These are phyloP conservation scores for Chalcosyrphus nemorum DNA, from an alignment of 2,888 invertebrate genomes.

Conservation along the genomic window DNA sequence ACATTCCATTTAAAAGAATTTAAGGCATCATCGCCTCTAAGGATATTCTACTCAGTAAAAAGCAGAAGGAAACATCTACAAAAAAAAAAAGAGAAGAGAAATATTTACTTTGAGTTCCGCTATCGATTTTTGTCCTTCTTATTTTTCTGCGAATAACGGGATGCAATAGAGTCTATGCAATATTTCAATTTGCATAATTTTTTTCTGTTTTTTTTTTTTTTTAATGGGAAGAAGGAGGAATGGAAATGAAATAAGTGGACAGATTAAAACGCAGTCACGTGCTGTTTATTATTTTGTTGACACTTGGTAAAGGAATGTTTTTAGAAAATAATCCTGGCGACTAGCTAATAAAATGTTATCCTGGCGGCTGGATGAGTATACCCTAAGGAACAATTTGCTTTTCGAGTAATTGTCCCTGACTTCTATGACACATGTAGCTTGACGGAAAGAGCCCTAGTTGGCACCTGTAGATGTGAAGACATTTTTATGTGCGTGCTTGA, in stretches of 20 bases:
- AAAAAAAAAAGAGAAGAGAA: not conserved
- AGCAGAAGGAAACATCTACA: not conserved
- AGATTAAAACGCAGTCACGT: not conserved
- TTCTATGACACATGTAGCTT: too few relatives aligned
- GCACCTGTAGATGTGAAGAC: too few relatives aligned
- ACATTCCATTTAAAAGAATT: slow-evolving; percentile 23
- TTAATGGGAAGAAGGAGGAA: not conserved
- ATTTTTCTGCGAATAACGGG: not conserved
- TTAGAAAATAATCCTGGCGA: too few relatives aligned
- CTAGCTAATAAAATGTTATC: too few relatives aligned
- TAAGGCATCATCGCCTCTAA: not conserved
- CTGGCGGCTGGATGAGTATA: too few relatives aligned
- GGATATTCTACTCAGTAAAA: not conserved
- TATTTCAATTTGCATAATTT: slow-evolving; percentile 45
- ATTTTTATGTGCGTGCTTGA: too few relatives aligned
- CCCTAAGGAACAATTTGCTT: too few relatives aligned
- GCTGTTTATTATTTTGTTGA: not conserved
- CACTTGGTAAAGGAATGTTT: too few relatives aligned
- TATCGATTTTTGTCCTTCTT: slow-evolving; percentile 7
- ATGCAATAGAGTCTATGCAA: slow-evolving; percentile 28
- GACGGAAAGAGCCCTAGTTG: too few relatives aligned
- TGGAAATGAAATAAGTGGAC: slow-evolving; percentile 6
- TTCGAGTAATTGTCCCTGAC: too few relatives aligned
- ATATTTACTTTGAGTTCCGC: slow-evolving; percentile 20
- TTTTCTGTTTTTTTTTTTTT: slow-evolving; percentile 12